These are phyloP conservation scores for Dynastes maya DNA, from an alignment of 2,888 invertebrate species.

Conservation along the genomic window DNA sequence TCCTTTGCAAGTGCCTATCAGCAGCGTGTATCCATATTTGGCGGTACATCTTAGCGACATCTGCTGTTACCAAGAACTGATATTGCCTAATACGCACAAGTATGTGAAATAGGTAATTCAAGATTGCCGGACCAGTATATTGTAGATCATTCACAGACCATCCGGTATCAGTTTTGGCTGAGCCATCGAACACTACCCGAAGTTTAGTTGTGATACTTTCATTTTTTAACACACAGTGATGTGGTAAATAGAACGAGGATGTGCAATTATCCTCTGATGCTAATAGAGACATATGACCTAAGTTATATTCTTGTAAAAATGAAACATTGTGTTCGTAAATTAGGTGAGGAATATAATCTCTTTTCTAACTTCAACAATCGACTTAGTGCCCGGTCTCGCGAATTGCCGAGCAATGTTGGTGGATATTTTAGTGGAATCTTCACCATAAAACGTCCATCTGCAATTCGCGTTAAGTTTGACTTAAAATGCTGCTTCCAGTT, in stretches of 20 bases:
- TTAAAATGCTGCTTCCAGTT: background rate
- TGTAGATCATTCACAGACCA: background rate
- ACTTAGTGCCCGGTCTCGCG: background rate
- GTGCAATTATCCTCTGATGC: background rate
- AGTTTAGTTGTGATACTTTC: background rate
- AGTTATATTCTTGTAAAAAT: background rate
- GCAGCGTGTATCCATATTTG: too few species aligned
- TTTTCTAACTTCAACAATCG: background rate
- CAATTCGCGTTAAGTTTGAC: background rate
- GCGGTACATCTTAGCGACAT: too few species aligned
- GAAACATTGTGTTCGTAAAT: background rate
- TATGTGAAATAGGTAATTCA: background rate
- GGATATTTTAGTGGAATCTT: background rate
- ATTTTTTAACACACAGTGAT: background rate
- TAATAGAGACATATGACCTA: background rate
- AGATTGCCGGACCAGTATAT: background rate
- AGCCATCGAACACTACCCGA: background rate
- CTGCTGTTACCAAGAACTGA: too few species aligned
- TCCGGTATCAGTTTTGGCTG: background rate
- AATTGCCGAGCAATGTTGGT: background rate
- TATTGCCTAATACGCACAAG: too few species aligned
- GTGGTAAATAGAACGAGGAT: background rate
- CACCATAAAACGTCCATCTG: conserved; percentile 4
- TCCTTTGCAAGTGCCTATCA: too few species aligned
- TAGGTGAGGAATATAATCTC: background rate